These are phyloP conservation scores for Balearica regulorum DNA, from an alignment of 2,797 vertebrate genomes.

Conservation along the genomic window DNA sequence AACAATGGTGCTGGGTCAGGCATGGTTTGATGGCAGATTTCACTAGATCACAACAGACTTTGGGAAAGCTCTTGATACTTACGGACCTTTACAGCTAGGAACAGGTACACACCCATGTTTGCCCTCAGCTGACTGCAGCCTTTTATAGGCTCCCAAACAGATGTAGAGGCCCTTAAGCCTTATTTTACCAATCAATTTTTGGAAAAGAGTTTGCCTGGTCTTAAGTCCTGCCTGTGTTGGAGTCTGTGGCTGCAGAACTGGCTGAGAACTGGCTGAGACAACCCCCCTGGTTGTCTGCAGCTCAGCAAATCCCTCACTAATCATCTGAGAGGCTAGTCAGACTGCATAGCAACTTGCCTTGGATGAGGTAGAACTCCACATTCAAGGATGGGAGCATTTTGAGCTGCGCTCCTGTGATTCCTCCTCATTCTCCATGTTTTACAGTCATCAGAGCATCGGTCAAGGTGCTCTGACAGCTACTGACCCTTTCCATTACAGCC, in stretches of 20 bases:
- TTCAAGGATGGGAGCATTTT: not conserved
- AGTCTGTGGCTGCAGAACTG: not conserved
- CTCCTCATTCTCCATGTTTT: not conserved
- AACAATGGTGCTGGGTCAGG: not conserved
- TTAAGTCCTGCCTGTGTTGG: not conserved
- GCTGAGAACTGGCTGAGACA: not conserved
- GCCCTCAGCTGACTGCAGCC: not conserved
- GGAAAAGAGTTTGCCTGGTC: not conserved
- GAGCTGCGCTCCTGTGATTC: not conserved
- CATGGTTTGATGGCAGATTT: not conserved
- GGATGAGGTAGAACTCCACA: not conserved
- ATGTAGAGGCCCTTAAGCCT: not conserved
- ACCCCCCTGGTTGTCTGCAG: not conserved
- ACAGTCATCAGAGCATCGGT: not conserved
- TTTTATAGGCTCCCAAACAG: not conserved
- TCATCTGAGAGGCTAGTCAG: not conserved
- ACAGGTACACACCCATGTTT: not conserved
- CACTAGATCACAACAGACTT: not conserved
- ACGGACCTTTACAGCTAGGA: not conserved
- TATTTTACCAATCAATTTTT: not conserved
- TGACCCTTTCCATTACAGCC: not conserved
- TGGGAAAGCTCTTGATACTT: not conserved
- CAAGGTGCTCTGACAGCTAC: not conserved
- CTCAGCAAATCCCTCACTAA: not conserved
- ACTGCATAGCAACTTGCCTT: not conserved